Evolutionary conservation across 2,113 vertebrate genomes (phyloP).

Genomic region (Takifugu flavidus): DNA sequence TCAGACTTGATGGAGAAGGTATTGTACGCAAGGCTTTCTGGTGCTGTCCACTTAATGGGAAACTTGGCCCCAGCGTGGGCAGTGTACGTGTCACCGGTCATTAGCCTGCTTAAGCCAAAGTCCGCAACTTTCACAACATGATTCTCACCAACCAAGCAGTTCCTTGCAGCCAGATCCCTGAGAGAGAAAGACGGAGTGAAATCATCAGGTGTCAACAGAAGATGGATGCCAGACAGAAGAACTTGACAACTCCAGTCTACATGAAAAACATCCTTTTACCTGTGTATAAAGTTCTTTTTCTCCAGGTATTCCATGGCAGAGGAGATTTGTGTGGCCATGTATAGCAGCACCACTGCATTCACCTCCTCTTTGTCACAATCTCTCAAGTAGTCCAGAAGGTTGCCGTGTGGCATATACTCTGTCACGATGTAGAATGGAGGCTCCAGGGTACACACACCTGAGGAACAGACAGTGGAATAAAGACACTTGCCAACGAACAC

Average conservation of each 20-base stretch:
- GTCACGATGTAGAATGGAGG: conserved; percentile 98
- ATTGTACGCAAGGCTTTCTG: conserved; percentile 97
- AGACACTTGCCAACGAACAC: not conserved
- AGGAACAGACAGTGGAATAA: not conserved
- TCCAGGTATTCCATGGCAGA: conserved; percentile 99
- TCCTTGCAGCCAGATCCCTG: conserved; percentile 95
- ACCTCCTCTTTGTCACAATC: conserved; percentile 95
- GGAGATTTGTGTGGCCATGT: conserved; percentile 99
- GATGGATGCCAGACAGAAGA: not conserved
- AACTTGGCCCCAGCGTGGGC: conserved; percentile 98
- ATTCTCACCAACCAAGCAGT: conserved; percentile 97
- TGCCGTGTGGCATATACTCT: conserved; percentile 97
- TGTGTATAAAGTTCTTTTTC: conserved; percentile 98
- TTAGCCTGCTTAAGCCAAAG: conserved; percentile 92
- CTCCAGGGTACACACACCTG: conserved; percentile 96
- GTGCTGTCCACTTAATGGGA: conserved; percentile 98
- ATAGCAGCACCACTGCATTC: conserved; percentile 93
- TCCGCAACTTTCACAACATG: conserved; percentile 98
- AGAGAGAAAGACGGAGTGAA: conserved; percentile 11
- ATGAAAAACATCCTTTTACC: conserved; percentile 64
- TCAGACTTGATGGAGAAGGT: conserved; percentile 99
- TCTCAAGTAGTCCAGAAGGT: conserved; percentile 93
- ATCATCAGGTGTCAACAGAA: not conserved
- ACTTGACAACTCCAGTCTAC: not conserved
- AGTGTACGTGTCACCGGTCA: conserved; percentile 99